These are phyloP conservation scores for Pterocles gutturalis DNA, from an alignment of 2,113 vertebrate species.

Conservation along the genomic window DNA sequence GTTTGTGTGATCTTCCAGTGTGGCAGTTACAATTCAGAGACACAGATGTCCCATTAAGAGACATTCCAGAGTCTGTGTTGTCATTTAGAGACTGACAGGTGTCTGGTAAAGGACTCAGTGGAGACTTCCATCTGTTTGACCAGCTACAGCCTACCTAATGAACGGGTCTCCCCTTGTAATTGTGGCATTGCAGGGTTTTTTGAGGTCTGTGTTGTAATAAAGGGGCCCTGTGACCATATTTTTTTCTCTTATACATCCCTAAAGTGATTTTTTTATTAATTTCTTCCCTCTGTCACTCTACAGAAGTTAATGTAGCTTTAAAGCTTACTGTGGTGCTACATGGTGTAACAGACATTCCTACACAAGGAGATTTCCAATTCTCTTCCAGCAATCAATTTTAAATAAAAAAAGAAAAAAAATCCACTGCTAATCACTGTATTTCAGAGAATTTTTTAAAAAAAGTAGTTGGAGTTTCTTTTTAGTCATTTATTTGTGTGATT, in stretches of 20 bases:
- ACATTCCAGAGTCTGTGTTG: not conserved
- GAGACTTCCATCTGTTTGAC: constrained; percentile 15
- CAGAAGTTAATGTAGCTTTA: not conserved
- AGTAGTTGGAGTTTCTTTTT: not conserved
- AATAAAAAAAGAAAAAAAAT: not conserved
- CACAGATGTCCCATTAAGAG: constrained; percentile 11
- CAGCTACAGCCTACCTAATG: not conserved
- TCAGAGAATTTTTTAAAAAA: not conserved
- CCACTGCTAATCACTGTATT: not conserved
- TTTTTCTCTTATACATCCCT: not conserved
- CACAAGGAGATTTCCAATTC: not conserved
- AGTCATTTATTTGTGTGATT: not conserved
- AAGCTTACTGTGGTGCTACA: not conserved
- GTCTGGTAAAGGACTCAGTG: not conserved
- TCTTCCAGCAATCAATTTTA: not conserved
- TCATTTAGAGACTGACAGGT: constrained; percentile 1
- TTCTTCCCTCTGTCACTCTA: not conserved
- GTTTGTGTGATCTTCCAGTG: not conserved
- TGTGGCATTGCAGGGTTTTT: not conserved
- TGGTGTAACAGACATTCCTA: not conserved
- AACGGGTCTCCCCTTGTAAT: not conserved
- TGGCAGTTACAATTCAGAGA: constrained; percentile 31
- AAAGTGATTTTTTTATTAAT: not conserved
- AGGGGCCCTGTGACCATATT: not conserved
- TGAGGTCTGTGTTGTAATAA: not conserved